phyloP scores from a whole-genome alignment of 2,113 vertebrate genomes.

The Hystrix cristata region DNA sequence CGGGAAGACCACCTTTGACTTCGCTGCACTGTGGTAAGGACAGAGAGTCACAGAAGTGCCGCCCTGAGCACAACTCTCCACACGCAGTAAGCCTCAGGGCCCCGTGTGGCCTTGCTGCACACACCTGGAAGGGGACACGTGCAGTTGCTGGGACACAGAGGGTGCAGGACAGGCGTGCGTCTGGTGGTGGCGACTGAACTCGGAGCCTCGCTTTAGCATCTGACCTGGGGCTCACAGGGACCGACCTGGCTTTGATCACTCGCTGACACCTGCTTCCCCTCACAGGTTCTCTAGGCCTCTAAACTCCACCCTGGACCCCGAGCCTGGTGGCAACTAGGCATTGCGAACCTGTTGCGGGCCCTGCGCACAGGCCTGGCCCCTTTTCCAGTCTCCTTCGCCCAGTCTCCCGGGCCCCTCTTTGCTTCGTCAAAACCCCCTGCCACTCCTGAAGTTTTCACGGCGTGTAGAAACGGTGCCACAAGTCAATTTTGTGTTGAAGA shows the following conservation, averaged over 20 bases:
- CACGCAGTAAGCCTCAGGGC: background rate
- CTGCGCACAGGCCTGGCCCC: background rate
- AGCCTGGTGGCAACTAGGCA: background rate
- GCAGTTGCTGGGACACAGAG: background rate
- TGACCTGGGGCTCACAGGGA: background rate
- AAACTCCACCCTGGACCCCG: background rate
- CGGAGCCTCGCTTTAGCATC: background rate
- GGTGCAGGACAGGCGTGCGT: background rate
- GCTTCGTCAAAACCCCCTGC: background rate
- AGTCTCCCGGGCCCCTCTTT: background rate
- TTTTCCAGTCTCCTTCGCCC: background rate
- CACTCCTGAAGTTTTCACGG: background rate
- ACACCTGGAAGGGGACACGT: accelerated
- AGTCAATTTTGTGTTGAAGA: background rate
- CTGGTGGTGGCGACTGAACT: background rate
- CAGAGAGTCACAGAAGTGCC: background rate
- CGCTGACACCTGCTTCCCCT: background rate
- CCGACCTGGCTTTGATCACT: background rate
- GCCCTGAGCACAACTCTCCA: accelerated
- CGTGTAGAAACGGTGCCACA: background rate
- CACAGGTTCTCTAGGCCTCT: background rate
- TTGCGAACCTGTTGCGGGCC: background rate
- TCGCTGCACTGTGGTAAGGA: background rate
- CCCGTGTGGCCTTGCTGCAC: background rate
- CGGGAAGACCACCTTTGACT: background rate